Base-by-base conservation (phyloP, 2,888 invertebrate species). In the Ceramica pisi region DNA sequence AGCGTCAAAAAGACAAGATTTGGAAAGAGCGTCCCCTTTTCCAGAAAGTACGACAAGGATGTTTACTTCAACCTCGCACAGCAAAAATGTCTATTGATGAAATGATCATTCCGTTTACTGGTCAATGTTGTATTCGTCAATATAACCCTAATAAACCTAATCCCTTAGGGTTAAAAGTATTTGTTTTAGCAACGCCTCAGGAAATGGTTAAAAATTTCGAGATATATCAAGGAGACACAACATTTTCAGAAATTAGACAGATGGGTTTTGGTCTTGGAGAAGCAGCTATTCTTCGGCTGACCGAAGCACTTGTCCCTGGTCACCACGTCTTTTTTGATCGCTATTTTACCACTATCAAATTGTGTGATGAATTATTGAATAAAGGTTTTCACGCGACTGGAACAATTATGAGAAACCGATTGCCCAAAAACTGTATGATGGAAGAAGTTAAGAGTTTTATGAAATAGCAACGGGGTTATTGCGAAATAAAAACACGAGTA, bases 31-130 rank as follows among this genome's bases (percentile, higher is more conserved):
- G 35, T 35, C 35, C 35, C 35, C 35, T 35, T 35, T 35, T 35
- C 35, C 6, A 35, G 35, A 35, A 35, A 35, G 35, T 35, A 35
- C 35, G 35, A 35, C 35, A 35, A 35, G 35, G 35, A 35, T 35
- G 35, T 35, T 35, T 35, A 35, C 6, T 35, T 35, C 35, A 35
- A 35, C 35, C 35, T 35, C 35, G 35, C 84, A 66, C 66, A 57
- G 38, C 56, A 66, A 57, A 66, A 66, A 66, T 80, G 59, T 60
- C 50, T 53, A 51, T 74, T 61, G 69, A 74, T 44, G 57, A 73
- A 59, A 74, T 69, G 65, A 74, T 69, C 12, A 69, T 74, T 46
- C 73, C 68, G 31, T 73, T 73, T 64, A 55, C 73, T n/a, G 60
- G 64, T 38, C 50, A 57, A 53, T 68, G 68, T 64, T 46, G 63